Conservation (phyloP, 2,797 vertebrate species). For the Cuniculus paca region DNA sequence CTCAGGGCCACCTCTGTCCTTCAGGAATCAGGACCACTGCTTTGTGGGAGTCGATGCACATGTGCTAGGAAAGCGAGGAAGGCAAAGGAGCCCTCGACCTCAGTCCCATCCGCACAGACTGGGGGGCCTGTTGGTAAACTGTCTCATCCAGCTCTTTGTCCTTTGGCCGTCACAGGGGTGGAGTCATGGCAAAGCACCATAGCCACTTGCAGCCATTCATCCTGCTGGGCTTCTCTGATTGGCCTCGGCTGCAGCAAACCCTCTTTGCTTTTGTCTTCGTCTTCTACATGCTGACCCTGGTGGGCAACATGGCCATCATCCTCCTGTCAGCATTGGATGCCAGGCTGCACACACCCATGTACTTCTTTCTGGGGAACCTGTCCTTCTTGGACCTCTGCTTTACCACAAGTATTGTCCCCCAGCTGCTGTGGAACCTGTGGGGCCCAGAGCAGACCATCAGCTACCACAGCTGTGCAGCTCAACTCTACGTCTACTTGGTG, state of each 20-base stretch:
- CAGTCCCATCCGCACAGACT: not conserved
- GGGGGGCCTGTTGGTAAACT: accelerated
- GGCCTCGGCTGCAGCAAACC: slow-evolving; percentile 57
- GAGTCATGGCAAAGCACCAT: slow-evolving; percentile 36
- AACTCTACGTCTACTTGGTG: slow-evolving; percentile 76
- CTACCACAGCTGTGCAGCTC: slow-evolving; percentile 66
- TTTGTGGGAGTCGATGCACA: not conserved
- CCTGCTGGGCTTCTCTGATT: slow-evolving; percentile 75
- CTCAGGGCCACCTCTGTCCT: not conserved
- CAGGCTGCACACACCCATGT: slow-evolving; percentile 83
- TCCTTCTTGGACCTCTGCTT: slow-evolving; percentile 85
- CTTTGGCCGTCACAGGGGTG: not conserved
- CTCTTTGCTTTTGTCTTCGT: slow-evolving; percentile 78
- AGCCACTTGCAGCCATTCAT: slow-evolving; percentile 54
- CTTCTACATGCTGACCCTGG: slow-evolving; percentile 79
- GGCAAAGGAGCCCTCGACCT: not conserved
- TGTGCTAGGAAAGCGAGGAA: not conserved
- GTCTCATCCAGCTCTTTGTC: not conserved
- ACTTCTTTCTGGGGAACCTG: slow-evolving; percentile 83
- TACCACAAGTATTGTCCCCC: slow-evolving; percentile 79
- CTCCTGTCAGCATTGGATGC: slow-evolving; percentile 62
- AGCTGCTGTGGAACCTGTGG: slow-evolving; percentile 78
- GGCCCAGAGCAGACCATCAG: slow-evolving; percentile 71
- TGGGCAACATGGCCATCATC: slow-evolving; percentile 79
- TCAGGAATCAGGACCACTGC: not conserved